Evolutionary conservation across 1,140 invertebrate genomes (phyloP), one percentile per base, ranked within the genome.

Genomic region (Caenorhabditis remanei): DNA sequence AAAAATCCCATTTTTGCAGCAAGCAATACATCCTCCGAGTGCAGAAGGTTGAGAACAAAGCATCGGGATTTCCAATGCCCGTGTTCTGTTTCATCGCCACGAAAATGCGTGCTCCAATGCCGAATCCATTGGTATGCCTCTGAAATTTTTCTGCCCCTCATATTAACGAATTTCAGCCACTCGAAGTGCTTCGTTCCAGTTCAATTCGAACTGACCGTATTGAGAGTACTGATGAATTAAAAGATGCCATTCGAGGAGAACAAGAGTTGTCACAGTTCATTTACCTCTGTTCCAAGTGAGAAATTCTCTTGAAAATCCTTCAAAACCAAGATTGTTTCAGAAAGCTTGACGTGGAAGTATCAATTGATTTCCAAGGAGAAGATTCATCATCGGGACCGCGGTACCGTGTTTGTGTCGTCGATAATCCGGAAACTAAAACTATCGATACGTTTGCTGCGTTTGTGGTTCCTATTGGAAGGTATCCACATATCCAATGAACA

Each of bases 61-160:
- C 90, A 24, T 79, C 75, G 24, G 90, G 89, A 32, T 91, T 92
- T 65, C 65, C 84, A 21, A 91, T 91, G 91, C 91, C 91, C 2
- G 90, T 91, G n/a, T 91, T 91, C 85, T 84, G 86, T 19, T 63
- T 91, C 55, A 82, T 91, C 21, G 86, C 90, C n/a, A 92, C 90
- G 0, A 91, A 92, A 84, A 61, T 91, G 19, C 90, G 85, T 48
- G 55, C 48, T 14, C 61, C 86, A 14, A 61, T 91, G 67, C 63
- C 85, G 4, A 87, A 65, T 21, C 41, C 43, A 79, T 41, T 88
- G 53, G 90, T 90, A 43, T 32, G 32, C 46, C 50, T 87, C 9
- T 16, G 9, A 55, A 50, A 32, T 14, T 63, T 0, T 24, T 11
- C n/a, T 50, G 13, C 58, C 43, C 53, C 2, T n/a, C 82, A 6